Evolutionary conservation across 2,113 vertebrate genomes (phyloP).

Genomic region (Himantopus leucocephalus): DNA sequence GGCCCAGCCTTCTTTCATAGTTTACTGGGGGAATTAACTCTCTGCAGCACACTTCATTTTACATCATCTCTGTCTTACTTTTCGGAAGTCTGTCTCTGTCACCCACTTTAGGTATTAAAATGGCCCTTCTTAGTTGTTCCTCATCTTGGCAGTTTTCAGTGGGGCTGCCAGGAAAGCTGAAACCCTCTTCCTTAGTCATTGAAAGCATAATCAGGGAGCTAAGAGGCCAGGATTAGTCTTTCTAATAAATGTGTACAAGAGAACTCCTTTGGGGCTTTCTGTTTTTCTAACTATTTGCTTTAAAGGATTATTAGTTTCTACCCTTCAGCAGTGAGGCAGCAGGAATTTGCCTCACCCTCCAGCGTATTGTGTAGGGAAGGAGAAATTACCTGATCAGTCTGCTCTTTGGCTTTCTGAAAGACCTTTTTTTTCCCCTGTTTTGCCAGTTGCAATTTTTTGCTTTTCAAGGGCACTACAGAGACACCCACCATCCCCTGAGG

Average conservation of each 20-base stretch:
- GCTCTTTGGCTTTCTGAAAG: background rate
- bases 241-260: background rate
- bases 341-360: background rate
- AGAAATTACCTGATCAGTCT: background rate
- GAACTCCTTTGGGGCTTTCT: background rate
- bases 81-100: background rate
- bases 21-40: background rate
- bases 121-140: background rate
- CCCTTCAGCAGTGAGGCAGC: rapidly evolving
- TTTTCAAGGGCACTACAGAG: background rate
- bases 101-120: background rate
- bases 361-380: background rate
- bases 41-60: background rate
- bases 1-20: background rate
- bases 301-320: background rate
- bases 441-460: background rate
- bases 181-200: background rate
- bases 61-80: background rate
- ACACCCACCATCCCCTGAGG: background rate
- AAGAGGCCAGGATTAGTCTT: conserved; percentile 4
- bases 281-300: background rate
- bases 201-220: background rate
- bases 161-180: background rate
- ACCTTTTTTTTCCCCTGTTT: background rate
- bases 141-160: background rate